Base-by-base conservation (phyloP, 2,797 vertebrate genomes). In the Rhinophrynus dorsalis region DNA sequence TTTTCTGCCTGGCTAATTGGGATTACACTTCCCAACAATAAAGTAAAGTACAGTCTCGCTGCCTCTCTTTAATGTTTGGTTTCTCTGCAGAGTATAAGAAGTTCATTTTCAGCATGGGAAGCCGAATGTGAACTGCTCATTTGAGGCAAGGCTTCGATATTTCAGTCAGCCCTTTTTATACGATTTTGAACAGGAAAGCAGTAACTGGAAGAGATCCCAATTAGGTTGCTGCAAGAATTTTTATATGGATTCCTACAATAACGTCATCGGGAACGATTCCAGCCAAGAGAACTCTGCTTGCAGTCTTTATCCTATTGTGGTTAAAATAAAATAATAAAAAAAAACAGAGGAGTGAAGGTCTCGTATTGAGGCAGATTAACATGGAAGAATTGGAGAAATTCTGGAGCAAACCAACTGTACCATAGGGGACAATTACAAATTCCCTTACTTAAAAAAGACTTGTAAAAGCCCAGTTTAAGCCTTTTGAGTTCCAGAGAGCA, bases 191-290 rank as follows among this genome's bases (percentile, higher is more conserved):
- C 55, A 59, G 17, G 8, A 51, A 18, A 6, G 55, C 21, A 26
- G 48, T 15, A 32, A 15, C 57, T 60, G 67, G 68, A 50, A 55
- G 18, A 40, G 50, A 20, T 63, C 51, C 38, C 59, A 56, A 70
- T 70, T 70, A 57, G 13, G 6, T 42, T 24, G 33, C 60, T 38
- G 52, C 68, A 65, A 50, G 60, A 64, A 65, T 56, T 64, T 64
- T 42, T 32, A 65, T 72, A 48, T 13, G 44, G 47, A 72, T 65
- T 72, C 60, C 52, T 65, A 7, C 15, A 17, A 71, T 72, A 33
- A 64, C 68, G 52, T 72, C 59, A 64, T 15, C 6, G 59, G 59
- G 59, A 30, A 47, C 12, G 1, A 13, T 3, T 54, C 59, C 52
- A 72, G 52, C 21, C 6, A 7, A 9, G 32, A 23, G 52, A 57